Conservation (phyloP, 1,140 invertebrate species). For the Galendromus occidentalis region DNA sequence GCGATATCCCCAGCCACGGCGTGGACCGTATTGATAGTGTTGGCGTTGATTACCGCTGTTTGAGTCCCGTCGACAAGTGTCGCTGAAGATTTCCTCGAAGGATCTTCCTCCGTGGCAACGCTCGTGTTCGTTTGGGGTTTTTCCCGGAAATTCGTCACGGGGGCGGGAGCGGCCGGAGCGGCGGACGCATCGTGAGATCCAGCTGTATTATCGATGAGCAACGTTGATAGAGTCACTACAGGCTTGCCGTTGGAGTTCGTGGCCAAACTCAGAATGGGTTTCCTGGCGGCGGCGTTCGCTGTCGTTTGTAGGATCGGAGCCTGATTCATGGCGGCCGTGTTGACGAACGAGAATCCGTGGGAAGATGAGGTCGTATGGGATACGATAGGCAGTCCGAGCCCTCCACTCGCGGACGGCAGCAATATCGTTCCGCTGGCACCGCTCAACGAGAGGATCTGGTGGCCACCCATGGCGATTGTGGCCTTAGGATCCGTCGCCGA, state of each 20-base stretch:
- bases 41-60: not conserved
- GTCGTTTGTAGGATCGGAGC: not conserved
- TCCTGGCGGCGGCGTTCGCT: not conserved
- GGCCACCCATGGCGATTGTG: not conserved
- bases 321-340: not conserved
- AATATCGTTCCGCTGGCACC: not conserved
- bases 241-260: not conserved
- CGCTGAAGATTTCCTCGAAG: not conserved
- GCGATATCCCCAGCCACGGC: too few relatives aligned
- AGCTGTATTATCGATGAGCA: not conserved
- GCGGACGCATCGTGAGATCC: too few relatives aligned
- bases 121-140: too few relatives aligned
- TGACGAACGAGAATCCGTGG: not conserved
- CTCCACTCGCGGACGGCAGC: not conserved
- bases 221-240: not conserved
- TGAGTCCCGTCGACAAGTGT: not conserved
- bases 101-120: too few relatives aligned
- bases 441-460: not conserved
- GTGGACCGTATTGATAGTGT: not conserved
- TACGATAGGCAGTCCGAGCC: not conserved
- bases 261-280: not conserved
- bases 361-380: not conserved
- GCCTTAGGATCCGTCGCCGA: not conserved
- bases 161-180: too few relatives aligned
- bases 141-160: too few relatives aligned